Conservation (phyloP, 2,113 vertebrate species). For the Phyllostomus hastatus region DNA sequence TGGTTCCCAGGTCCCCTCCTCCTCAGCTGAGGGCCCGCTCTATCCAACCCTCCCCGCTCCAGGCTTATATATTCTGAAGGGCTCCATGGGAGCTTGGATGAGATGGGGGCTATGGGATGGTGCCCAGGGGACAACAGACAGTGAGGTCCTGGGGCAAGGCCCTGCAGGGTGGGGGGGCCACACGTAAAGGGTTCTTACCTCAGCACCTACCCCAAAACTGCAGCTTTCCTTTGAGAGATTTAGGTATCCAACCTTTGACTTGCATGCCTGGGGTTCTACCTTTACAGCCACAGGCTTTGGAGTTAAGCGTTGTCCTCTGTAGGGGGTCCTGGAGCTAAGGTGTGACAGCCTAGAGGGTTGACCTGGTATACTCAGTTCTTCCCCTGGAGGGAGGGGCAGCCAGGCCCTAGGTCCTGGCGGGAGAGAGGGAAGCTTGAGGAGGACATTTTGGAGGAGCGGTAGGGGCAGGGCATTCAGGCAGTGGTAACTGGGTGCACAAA, state of each 20-base stretch:
- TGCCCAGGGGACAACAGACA: background rate
- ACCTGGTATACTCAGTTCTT: background rate
- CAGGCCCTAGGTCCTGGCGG: background rate
- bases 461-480: background rate
- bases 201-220: background rate
- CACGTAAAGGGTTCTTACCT: background rate
- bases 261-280: accelerated
- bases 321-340: background rate
- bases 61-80: background rate
- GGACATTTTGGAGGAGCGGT: background rate
- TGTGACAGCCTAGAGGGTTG: accelerated
- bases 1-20: background rate
- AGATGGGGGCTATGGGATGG: background rate
- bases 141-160: background rate
- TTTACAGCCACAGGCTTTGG: too few species aligned
- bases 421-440: background rate
- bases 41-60: too few species aligned
- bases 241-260: background rate
- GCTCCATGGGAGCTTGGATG: background rate
- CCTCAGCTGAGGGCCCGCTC: background rate
- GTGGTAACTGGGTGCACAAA: too few species aligned
- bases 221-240: background rate
- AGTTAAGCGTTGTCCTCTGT: background rate
- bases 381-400: background rate
- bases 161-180: background rate